phyloP scores from a whole-genome alignment of 2,113 vertebrate genomes.

The Onychostoma macrolepis region DNA sequence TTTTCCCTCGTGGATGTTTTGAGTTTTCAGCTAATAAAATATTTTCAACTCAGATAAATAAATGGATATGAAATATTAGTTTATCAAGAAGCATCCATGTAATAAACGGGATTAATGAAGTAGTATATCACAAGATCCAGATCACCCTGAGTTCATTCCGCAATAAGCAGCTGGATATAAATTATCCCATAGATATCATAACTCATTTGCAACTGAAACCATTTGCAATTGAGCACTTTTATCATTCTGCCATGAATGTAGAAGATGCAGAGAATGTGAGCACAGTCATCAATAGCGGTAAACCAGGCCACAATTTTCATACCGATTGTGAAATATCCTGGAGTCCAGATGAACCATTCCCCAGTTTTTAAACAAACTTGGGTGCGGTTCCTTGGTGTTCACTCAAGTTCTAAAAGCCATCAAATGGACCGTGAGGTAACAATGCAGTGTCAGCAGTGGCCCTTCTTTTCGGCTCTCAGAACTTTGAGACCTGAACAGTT shows the following conservation, averaged over 20 bases:
- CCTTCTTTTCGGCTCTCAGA: slow-evolving; percentile 53
- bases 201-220: background rate
- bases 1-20: background rate
- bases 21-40: background rate
- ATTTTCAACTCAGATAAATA: background rate
- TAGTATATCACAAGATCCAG: background rate
- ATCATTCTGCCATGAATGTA: background rate
- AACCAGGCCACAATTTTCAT: background rate
- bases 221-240: background rate
- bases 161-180: background rate
- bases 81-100: background rate
- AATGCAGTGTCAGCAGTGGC: background rate
- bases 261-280: background rate
- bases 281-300: background rate
- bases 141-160: background rate
- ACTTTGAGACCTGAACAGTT: slow-evolving; percentile 57
- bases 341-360: background rate
- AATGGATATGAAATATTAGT: no score
- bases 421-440: background rate
- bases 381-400: background rate
- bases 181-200: background rate
- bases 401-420: background rate
- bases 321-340: background rate
- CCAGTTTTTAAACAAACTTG: background rate
- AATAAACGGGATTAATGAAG: background rate